Evolutionary conservation across 2,113 vertebrate species (phyloP).

Genomic region (Callipepla squamata): DNA sequence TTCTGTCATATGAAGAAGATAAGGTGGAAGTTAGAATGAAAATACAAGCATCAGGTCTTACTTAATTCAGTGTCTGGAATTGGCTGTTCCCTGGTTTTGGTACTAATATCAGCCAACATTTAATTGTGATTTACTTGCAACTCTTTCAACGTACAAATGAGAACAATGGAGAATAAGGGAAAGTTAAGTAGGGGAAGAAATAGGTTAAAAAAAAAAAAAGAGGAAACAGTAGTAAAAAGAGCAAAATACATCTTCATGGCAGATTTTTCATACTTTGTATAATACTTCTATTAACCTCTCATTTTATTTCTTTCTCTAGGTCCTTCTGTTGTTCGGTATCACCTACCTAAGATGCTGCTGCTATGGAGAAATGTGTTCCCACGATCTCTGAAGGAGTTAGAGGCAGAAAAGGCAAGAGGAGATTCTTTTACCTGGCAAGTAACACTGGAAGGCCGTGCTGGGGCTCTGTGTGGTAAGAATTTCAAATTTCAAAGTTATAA

Average conservation of each 20-base stretch:
- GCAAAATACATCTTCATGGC: neutral
- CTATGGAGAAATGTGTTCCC: slow-evolving; percentile 98
- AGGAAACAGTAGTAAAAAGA: neutral
- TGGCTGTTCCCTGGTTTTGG: neutral
- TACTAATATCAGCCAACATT: neutral
- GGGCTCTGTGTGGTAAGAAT: slow-evolving; percentile 93
- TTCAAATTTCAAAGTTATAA: neutral
- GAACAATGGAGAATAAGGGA: neutral
- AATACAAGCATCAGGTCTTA: neutral
- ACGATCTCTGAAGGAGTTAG: slow-evolving; percentile 95
- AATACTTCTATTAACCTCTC: neutral
- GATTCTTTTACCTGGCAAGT: slow-evolving; percentile 99
- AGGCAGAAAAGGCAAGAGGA: slow-evolving; percentile 95
- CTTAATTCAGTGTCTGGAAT: neutral
- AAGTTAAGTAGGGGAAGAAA: neutral
- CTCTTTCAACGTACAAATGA: neutral
- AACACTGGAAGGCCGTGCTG: slow-evolving; percentile 94
- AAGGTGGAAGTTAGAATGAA: neutral
- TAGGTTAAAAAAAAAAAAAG: neutral
- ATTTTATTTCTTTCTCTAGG: slow-evolving; percentile 72
- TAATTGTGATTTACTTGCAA: neutral
- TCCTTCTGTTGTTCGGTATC: slow-evolving; percentile 94
- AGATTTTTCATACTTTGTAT: neutral
- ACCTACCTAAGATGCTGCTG: slow-evolving; percentile 97
- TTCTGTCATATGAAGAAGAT: neutral